Conservation (phyloP, 2,888 invertebrate genomes). For the Leucania comma region DNA sequence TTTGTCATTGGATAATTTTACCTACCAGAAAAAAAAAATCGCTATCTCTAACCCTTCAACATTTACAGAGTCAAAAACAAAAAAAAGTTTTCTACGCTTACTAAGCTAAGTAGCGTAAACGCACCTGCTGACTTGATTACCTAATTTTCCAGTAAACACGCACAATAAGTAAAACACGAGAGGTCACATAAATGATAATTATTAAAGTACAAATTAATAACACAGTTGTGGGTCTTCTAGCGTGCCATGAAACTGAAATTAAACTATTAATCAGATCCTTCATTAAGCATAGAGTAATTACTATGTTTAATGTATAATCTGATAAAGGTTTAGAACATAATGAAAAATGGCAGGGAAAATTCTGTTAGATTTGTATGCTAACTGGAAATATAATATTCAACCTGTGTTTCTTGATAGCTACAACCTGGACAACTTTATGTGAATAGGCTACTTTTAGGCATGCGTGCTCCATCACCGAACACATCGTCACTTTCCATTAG, state of each 20-base stretch:
- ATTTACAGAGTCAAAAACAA: slow-evolving; percentile 23
- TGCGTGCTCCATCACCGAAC: no score
- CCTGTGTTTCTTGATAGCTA: no score
- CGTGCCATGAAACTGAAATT: slow-evolving; percentile 42
- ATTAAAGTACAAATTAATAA: slow-evolving; percentile 41
- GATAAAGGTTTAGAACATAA: slow-evolving; percentile 43
- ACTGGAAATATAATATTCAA: neutral
- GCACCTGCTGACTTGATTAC: slow-evolving; percentile 55
- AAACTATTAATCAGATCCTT: slow-evolving; percentile 54
- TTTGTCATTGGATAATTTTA: no score
- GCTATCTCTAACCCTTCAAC: slow-evolving; percentile 13
- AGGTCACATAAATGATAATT: slow-evolving; percentile 55
- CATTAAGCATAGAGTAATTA: slow-evolving; percentile 52
- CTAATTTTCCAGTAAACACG: slow-evolving; percentile 56
- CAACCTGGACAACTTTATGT: no score
- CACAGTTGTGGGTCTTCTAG: slow-evolving; percentile 33
- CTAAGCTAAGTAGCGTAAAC: slow-evolving; percentile 35
- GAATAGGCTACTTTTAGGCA: no score
- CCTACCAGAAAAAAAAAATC: no score
- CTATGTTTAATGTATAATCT: slow-evolving; percentile 48
- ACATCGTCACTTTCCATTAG: no score
- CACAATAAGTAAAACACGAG: slow-evolving; percentile 44
- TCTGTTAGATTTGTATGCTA: neutral
- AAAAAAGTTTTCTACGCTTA: slow-evolving; percentile 34
- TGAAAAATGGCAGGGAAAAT: slow-evolving; percentile 26